phyloP scores from a whole-genome alignment of 2,888 invertebrate genomes.

The Cryptocheilus praepositus region DNA sequence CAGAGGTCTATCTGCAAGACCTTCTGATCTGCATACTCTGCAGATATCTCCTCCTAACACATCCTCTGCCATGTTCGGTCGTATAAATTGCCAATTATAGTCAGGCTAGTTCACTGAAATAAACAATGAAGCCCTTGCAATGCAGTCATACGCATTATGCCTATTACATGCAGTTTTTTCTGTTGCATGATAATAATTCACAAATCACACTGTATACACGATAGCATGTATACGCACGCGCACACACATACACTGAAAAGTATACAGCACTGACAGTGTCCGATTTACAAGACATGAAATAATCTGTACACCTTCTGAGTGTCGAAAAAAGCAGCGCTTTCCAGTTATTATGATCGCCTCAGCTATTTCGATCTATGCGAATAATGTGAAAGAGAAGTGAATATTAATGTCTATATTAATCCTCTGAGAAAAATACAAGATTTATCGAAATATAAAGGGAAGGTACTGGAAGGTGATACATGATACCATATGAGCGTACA shows the following conservation, averaged over 20 bases:
- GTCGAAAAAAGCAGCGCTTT: neutral
- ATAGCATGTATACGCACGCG: too few species aligned
- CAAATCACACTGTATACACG: too few species aligned
- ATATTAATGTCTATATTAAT: neutral
- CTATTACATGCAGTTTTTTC: too few species aligned
- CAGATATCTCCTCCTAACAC: conserved; percentile 91
- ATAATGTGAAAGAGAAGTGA: neutral
- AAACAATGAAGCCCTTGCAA: neutral
- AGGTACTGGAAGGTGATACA: neutral
- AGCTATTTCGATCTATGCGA: neutral
- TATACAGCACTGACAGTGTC: neutral
- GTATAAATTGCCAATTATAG: neutral
- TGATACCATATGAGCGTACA: neutral
- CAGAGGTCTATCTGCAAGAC: conserved; percentile 91
- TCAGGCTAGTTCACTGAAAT: neutral
- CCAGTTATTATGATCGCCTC: neutral
- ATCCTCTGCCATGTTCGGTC: conserved; percentile 76
- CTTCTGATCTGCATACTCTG: conserved; percentile 97
- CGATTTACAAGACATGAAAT: neutral
- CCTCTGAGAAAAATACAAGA: conserved; percentile 3
- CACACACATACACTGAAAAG: too few species aligned
- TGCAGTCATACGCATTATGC: too few species aligned
- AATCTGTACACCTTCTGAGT: too few species aligned
- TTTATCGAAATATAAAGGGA: neutral
- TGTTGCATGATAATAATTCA: too few species aligned